Percentiles rank a stretch among this genome's conserved stretches.
Evolutionary conservation across 1,140 invertebrate genomes (phyloP).

Genomic region (Cataglyphis hispanica): DNA sequence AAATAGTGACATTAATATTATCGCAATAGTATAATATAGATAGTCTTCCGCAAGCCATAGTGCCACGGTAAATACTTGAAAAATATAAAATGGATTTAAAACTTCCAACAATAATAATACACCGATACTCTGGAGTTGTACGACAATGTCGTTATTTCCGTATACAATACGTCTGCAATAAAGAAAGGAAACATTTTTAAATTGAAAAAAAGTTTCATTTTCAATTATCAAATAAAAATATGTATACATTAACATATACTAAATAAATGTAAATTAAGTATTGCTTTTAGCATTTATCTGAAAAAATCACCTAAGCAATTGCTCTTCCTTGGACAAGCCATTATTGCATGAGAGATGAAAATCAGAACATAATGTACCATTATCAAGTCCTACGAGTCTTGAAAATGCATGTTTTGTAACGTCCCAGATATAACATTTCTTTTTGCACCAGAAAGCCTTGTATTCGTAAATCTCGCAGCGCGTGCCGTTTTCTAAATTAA

Average conservation of each 20-base stretch:
- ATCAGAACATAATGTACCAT: constrained; percentile 87
- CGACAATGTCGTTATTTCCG: constrained; percentile 93
- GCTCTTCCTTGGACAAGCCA: constrained; percentile 87
- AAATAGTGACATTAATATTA: constrained; percentile 94
- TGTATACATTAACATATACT: background rate
- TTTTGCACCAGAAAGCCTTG: constrained; percentile 89
- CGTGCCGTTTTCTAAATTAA: constrained; percentile 85
- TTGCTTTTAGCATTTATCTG: background rate
- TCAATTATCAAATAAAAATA: background rate
- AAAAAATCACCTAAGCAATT: constrained; percentile 82
- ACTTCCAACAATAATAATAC: constrained; percentile 92
- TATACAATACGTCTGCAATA: constrained; percentile 90
- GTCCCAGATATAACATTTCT: constrained; percentile 91
- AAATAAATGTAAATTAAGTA: background rate
- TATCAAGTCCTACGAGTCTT: constrained; percentile 90
- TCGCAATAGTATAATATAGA: constrained; percentile 94
- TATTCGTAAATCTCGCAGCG: constrained; percentile 79
- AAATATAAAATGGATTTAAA: constrained; percentile 98
- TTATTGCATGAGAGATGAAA: constrained; percentile 87
- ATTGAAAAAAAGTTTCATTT: background rate
- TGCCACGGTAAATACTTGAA: constrained; percentile 95
- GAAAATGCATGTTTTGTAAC: constrained; percentile 88
- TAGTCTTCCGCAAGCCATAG: constrained; percentile 94
- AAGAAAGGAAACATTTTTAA: background rate
- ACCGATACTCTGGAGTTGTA: constrained; percentile 91